Conservation (phyloP, 2,888 invertebrate species). For the Catonia carolina region DNA sequence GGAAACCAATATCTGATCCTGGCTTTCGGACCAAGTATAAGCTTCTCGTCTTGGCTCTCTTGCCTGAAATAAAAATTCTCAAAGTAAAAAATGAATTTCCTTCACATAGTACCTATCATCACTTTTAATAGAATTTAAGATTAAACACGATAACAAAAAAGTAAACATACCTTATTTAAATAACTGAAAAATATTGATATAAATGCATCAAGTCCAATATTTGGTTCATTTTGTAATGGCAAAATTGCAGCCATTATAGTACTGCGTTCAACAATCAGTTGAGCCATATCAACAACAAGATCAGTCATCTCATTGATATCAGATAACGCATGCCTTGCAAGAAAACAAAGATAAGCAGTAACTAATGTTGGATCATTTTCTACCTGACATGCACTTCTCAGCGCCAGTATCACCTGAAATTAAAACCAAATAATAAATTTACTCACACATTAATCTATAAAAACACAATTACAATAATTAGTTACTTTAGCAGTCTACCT, state of each 20-base stretch:
- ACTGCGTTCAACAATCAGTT: conserved; percentile 83
- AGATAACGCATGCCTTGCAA: conserved; percentile 61
- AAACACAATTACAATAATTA: too few species aligned
- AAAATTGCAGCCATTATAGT: conserved; percentile 78
- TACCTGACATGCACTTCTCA: conserved; percentile 83
- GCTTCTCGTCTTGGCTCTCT: conserved; percentile 55
- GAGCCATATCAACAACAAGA: conserved; percentile 68
- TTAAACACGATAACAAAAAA: too few species aligned
- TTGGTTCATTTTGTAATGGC: conserved; percentile 48
- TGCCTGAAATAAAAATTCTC: conserved; percentile 41
- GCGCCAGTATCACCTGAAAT: conserved; percentile 48
- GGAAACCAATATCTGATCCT: conserved; percentile 68
- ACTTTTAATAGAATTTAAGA: too few species aligned
- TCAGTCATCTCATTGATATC: conserved; percentile 33
- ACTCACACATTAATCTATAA: too few species aligned
- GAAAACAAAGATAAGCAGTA: conserved; percentile 76
- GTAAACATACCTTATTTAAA: conserved; percentile 53
- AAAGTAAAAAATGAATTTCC: conserved; percentile 11
- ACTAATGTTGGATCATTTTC: conserved; percentile 81
- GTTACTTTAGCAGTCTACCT: too few species aligned
- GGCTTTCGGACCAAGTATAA: conserved; percentile 58
- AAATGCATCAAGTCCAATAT: conserved; percentile 59
- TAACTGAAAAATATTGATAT: conserved; percentile 68
- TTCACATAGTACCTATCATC: background rate
- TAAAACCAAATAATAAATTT: background rate